Conservation (phyloP, 2,797 vertebrate species). For the Fistularia tabacaria region DNA sequence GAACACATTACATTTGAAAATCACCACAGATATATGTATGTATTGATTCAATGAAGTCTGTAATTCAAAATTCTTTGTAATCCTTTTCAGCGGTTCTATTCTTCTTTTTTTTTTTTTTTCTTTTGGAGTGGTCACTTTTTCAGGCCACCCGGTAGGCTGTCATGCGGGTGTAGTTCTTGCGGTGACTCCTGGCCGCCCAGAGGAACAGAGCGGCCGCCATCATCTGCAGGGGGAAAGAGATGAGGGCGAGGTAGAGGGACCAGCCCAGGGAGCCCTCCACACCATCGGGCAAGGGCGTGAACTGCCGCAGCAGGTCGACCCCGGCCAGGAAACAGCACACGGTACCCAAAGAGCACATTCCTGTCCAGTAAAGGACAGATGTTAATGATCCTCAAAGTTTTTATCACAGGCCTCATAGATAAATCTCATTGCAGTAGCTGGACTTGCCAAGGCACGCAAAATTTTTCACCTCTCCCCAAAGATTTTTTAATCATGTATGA, state of each 20-base stretch:
- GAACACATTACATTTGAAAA: too few species aligned
- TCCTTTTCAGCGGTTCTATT: background rate
- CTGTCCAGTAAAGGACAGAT: slow-evolving; percentile 55
- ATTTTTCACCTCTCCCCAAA: too few species aligned
- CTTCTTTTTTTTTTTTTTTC: background rate
- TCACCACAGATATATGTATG: too few species aligned
- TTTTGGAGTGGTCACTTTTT: slow-evolving; percentile 1
- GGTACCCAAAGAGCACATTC: slow-evolving; percentile 86
- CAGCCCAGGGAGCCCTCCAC: slow-evolving; percentile 86
- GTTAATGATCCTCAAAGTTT: background rate
- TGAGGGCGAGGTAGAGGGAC: slow-evolving; percentile 94
- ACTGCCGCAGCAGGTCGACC: slow-evolving; percentile 81
- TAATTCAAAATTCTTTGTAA: too few species aligned
- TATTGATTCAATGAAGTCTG: too few species aligned
- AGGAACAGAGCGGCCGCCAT: slow-evolving; percentile 95
- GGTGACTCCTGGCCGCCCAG: slow-evolving; percentile 92
- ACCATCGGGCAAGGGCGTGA: slow-evolving; percentile 56
- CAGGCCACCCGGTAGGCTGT: slow-evolving; percentile 86
- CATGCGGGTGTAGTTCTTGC: slow-evolving; percentile 89
- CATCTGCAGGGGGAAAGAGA: slow-evolving; percentile 91
- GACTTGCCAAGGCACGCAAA: too few species aligned
- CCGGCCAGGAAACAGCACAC: slow-evolving; percentile 90
- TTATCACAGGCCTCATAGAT: background rate
- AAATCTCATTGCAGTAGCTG: too few species aligned
- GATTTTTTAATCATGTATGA: too few species aligned